Evolutionary conservation across 2,797 vertebrate genomes (phyloP), one percentile per base, ranked within the genome.

Genomic region (Neosilurus hyrtlii): DNA sequence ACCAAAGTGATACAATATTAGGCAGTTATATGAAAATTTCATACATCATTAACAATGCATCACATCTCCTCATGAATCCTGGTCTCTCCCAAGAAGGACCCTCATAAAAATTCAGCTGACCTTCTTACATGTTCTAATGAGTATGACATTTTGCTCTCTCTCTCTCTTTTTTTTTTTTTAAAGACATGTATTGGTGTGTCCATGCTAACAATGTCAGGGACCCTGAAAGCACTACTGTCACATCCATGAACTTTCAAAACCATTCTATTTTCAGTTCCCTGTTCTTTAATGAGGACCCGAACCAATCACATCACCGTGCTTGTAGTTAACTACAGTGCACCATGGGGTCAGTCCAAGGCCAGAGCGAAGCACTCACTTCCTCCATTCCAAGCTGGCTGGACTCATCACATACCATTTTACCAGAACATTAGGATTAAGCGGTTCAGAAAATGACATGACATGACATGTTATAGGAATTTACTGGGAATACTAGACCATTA

Each of bases 401-500:
- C 59, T 52, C 61, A 65, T 8, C 0, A 56, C 22, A 30, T 8
- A 5, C 76, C 26, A 15, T 61, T 68, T 56, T 54, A 62, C 59
- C 7, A 15, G 2, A 54, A 30, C 24, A n/a, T n/a, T n/a, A n/a
- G n/a, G n/a, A n/a, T n/a, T n/a, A n/a, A n/a, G n/a, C n/a, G n/a
- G n/a, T n/a, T n/a, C n/a, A n/a, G n/a, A n/a, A n/a, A n/a, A n/a
- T n/a, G n/a, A n/a, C n/a, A n/a, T n/a, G n/a, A n/a, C n/a, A n/a
- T n/a, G n/a, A n/a, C n/a, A 30, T 30, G 26, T 14, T 62, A 15
- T 7, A 52, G 66, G 51, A 57, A 24, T 80, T 80, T 24, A 76
- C 72, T 35, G 9, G 4, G 72, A 74, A 74, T 74, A 35, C 61
- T 37, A 65, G 43, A 51, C 43, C 63, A 71, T 84, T 80, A 81